A percentile compares a stretch with the other conserved stretches of the same genome.
Evolutionary conservation across 2,888 invertebrate species (phyloP).

Genomic region (Xestia sexstrigata): DNA sequence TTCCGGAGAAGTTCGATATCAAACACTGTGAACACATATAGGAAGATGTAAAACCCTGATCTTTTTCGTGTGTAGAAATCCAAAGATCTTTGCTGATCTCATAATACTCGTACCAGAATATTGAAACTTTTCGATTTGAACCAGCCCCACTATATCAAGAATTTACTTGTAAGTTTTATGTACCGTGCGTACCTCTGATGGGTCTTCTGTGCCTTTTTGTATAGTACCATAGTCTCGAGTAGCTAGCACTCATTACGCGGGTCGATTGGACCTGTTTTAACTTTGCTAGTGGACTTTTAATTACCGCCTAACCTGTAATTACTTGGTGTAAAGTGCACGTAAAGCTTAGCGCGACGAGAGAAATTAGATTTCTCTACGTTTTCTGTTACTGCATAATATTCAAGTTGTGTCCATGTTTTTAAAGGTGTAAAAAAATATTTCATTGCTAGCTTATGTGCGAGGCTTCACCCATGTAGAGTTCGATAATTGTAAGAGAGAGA

Average conservation of each 20-base stretch:
- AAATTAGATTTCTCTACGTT: slow-evolving; percentile 23
- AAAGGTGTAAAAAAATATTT: background rate
- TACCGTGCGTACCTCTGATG: background rate
- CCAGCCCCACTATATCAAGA: background rate
- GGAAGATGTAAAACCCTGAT: too few relatives aligned
- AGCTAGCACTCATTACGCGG: slow-evolving; percentile 64
- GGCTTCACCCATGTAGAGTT: background rate
- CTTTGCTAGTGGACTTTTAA: slow-evolving; percentile 75
- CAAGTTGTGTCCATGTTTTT: background rate
- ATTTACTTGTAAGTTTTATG: background rate
- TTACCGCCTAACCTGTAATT: slow-evolving; percentile 75
- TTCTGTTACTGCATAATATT: slow-evolving; percentile 15
- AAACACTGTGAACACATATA: too few relatives aligned
- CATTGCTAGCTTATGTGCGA: background rate
- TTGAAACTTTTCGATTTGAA: background rate
- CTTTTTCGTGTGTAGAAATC: background rate
- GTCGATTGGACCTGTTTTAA: slow-evolving; percentile 73
- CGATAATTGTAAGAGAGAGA: background rate
- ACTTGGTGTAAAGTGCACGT: slow-evolving; percentile 64
- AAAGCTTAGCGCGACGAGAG: slow-evolving; percentile 35
- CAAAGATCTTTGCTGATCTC: background rate
- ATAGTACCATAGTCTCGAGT: slow-evolving; percentile 57
- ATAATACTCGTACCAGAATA: background rate
- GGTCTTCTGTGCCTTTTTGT: slow-evolving; percentile 30
- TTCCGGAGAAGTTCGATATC: too few relatives aligned